phyloP scores from a whole-genome alignment of 1,140 invertebrate species.

The Drosophila pachea region DNA sequence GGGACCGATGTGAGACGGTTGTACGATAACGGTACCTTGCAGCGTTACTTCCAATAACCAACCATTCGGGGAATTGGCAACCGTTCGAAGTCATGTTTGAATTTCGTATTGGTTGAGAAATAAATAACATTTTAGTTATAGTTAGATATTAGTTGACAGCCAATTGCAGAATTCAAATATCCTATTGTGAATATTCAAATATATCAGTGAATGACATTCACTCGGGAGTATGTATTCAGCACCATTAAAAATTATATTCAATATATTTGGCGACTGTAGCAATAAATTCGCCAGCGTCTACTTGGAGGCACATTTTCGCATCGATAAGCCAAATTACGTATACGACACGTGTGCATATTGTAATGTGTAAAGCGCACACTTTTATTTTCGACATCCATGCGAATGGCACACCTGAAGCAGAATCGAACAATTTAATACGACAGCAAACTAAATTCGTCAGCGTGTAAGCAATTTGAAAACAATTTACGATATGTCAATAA shows the following conservation, averaged over 20 bases:
- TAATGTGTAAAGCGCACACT: slow-evolving; percentile 5
- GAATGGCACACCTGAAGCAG: slow-evolving; percentile 32
- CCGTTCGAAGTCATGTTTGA: slow-evolving; percentile 16
- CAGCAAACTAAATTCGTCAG: slow-evolving; percentile 50
- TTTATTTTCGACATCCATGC: slow-evolving; percentile 14
- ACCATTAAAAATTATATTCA: background rate
- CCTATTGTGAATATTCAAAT: no score
- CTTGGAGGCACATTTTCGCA: slow-evolving; percentile 25
- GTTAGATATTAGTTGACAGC: no score
- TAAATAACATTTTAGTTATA: slow-evolving; percentile 3
- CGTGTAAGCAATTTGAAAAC: slow-evolving; percentile 54
- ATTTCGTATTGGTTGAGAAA: slow-evolving; percentile 15
- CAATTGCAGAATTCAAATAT: no score
- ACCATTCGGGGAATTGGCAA: background rate
- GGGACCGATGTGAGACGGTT: slow-evolving; percentile 91
- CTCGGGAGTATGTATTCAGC: no score
- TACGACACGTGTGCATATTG: slow-evolving; percentile 62
- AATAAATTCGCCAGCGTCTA: background rate
- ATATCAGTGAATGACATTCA: no score
- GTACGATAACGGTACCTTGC: slow-evolving; percentile 84
- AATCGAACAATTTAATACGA: slow-evolving; percentile 39
- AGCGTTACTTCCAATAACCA: slow-evolving; percentile 62
- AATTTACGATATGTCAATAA: slow-evolving; percentile 61
- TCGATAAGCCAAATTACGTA: slow-evolving; percentile 72
- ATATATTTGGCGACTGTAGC: background rate